Percentiles rank a stretch among this genome's conserved stretches.
These are phyloP conservation scores for Ypsolopha scabrella DNA, from an alignment of 2,888 invertebrate genomes.

Conservation along the genomic window DNA sequence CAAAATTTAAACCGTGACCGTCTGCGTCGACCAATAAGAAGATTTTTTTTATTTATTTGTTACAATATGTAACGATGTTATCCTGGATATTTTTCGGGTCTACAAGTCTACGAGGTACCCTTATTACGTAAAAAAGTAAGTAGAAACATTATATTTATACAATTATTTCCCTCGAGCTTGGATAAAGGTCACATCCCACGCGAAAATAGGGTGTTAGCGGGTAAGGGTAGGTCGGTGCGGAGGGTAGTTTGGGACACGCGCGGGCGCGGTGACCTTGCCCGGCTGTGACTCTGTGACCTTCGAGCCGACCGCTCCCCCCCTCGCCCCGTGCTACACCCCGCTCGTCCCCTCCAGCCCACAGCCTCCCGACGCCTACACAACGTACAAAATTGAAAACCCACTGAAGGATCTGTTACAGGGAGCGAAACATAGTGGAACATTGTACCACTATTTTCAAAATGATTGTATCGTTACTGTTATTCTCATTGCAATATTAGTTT, in stretches of 20 bases:
- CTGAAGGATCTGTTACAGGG: slow-evolving; percentile 19
- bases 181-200: slow-evolving; percentile 69
- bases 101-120: slow-evolving; percentile 4
- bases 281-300: slow-evolving; percentile 70
- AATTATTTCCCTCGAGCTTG: slow-evolving; percentile 62
- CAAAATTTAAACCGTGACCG: no score
- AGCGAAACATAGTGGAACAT: slow-evolving; percentile 20
- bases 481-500: no score
- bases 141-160: slow-evolving; percentile 50
- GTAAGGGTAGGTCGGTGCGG: slow-evolving; percentile 33
- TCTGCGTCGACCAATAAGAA: no score
- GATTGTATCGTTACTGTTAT: neutral
- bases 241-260: slow-evolving; percentile 29
- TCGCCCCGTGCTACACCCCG: slow-evolving; percentile 15
- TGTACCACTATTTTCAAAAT: neutral
- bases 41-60: no score
- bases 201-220: slow-evolving; percentile 54
- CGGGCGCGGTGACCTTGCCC: slow-evolving; percentile 68
- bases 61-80: no score
- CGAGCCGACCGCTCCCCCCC: slow-evolving; percentile 41
- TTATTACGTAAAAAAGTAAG: slow-evolving; percentile 33
- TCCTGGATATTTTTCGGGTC: no score
- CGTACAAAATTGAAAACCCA: slow-evolving; percentile 10
- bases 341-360: slow-evolving; percentile 16
- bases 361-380: slow-evolving; percentile 10